Conservation (phyloP, 2,888 invertebrate genomes). For the Scelioninae gen. 1 region DNA sequence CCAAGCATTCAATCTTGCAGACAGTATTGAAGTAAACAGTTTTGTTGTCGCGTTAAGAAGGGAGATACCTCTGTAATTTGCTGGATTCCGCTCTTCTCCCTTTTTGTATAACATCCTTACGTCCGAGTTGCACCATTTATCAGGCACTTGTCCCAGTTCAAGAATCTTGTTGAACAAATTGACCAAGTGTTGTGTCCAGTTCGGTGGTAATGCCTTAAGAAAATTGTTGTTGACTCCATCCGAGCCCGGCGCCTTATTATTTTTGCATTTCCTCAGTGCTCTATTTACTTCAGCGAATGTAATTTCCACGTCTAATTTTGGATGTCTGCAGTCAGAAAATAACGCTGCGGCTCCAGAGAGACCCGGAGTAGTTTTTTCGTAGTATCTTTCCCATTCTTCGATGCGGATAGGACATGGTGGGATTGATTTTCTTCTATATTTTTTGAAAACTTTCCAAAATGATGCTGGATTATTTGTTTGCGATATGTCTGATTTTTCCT, state of each 20-base stretch:
- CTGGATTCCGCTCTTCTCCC: not conserved
- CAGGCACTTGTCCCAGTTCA: not conserved
- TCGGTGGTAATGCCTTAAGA: constrained; percentile 20
- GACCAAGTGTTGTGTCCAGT: constrained; percentile 2
- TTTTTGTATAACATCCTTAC: constrained; percentile 6
- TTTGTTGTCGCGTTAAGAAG: not conserved
- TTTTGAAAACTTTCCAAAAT: no score
- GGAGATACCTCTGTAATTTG: constrained; percentile 9
- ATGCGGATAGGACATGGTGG: no score
- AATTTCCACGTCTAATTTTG: not conserved
- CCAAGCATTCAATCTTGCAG: no score
- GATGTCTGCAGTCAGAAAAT: not conserved
- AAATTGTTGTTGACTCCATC: constrained; percentile 39
- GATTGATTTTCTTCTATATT: no score
- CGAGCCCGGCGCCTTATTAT: constrained; percentile 34
- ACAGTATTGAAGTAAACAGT: constrained; percentile 2
- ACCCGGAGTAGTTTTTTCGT: no score
- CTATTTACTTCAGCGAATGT: not conserved
- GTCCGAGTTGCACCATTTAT: constrained; percentile 2
- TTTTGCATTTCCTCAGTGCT: constrained; percentile 25
- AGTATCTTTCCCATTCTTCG: no score
- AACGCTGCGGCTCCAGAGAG: not conserved
- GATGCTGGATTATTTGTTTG: no score
- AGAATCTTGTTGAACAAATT: not conserved
- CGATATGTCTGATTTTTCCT: no score